These are phyloP conservation scores for Drosophila meridionalis DNA, from an alignment of 2,888 invertebrate genomes.

Conservation along the genomic window DNA sequence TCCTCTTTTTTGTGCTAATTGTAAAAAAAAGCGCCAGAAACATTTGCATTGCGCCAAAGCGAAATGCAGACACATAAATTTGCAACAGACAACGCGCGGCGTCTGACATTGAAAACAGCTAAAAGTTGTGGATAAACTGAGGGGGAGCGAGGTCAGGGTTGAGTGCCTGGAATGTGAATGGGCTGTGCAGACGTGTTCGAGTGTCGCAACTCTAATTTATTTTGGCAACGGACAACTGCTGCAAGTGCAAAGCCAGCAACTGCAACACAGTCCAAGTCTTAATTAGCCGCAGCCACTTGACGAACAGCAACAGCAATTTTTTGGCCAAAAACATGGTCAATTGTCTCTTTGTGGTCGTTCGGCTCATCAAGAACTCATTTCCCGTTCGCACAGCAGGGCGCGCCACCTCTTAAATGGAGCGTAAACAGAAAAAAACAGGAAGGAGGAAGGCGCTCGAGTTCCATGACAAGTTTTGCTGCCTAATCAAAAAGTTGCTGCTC, in stretches of 20 bases:
- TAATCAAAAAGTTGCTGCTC: slow-evolving; percentile 61
- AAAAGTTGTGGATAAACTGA: slow-evolving; percentile 9
- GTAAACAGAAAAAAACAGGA: slow-evolving; percentile 25
- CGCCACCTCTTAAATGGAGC: slow-evolving; percentile 64
- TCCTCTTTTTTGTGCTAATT: slow-evolving; percentile 47
- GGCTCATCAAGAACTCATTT: slow-evolving; percentile 75
- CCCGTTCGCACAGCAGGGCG: slow-evolving; percentile 26
- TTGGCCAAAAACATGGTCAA: slow-evolving; percentile 29
- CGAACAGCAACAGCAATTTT: slow-evolving; percentile 32
- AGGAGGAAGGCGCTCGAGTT: slow-evolving; percentile 1
- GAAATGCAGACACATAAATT: slow-evolving; percentile 75
- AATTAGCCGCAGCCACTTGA: slow-evolving; percentile 66
- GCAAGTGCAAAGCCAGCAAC: slow-evolving; percentile 34
- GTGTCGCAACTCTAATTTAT: slow-evolving; percentile 68
- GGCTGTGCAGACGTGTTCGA: slow-evolving; percentile 51
- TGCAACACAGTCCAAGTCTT: slow-evolving; percentile 27
- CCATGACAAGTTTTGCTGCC: slow-evolving; percentile 38
- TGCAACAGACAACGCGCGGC: slow-evolving; percentile 57
- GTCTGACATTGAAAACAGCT: slow-evolving; percentile 68
- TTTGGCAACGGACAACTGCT: slow-evolving; percentile 36
- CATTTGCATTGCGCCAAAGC: slow-evolving; percentile 45
- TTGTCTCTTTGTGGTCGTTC: slow-evolving; percentile 36
- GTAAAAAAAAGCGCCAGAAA: slow-evolving; percentile 23
- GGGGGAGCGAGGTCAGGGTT: neutral
- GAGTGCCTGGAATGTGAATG: slow-evolving; percentile 12